A percentile compares a stretch with the other conserved stretches of the same genome.
Evolutionary conservation across 2,797 vertebrate genomes (phyloP).

Genomic region (Anabas testudineus): DNA sequence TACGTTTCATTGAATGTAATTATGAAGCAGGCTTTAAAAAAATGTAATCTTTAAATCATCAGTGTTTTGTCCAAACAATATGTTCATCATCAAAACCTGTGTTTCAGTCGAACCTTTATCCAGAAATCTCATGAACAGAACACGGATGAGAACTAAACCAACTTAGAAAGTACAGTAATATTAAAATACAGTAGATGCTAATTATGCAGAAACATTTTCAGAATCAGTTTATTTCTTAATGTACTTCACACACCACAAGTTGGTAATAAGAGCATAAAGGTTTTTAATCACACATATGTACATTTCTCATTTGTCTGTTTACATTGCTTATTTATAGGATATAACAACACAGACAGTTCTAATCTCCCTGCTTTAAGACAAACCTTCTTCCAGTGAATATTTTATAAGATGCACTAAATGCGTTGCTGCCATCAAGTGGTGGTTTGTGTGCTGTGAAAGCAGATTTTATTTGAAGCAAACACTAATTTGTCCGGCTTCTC

Average conservation of each 20-base stretch:
- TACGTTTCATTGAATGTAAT: neutral
- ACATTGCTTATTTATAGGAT: neutral
- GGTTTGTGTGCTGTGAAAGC: neutral
- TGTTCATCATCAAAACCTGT: neutral
- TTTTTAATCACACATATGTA: no score
- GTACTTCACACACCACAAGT: no score
- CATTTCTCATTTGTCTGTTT: neutral
- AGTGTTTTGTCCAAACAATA: neutral
- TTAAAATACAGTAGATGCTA: no score
- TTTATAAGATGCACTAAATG: neutral
- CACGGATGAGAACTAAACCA: neutral
- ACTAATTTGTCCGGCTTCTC: neutral
- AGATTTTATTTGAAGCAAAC: neutral
- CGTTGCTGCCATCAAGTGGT: slow-evolving; percentile 40
- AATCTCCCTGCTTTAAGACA: no score
- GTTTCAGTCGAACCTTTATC: neutral
- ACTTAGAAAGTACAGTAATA: neutral
- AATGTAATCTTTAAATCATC: neutral
- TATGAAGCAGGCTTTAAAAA: neutral
- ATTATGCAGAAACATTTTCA: no score
- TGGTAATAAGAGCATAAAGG: no score
- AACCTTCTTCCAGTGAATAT: neutral
- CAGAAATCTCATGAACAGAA: neutral
- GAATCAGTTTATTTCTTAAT: no score
- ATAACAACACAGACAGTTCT: neutral